Base-by-base conservation (phyloP, 1,140 invertebrate genomes). In the Physella acuta region DNA sequence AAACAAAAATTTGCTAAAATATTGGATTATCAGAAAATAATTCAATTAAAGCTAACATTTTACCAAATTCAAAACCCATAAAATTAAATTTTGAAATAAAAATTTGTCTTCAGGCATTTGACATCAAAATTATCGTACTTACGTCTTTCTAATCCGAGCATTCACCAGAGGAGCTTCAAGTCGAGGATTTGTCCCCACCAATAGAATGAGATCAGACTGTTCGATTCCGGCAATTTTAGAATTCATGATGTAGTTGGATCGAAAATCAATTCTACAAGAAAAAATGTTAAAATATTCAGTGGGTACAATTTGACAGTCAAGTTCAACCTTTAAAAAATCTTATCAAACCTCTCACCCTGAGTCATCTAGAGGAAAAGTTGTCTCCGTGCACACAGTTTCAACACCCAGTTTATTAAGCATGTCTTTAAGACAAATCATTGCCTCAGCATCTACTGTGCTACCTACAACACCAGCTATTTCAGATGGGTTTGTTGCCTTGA, bases 91-190 rank as follows among this genome's bases (percentile, higher is more conserved):
- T n/a, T n/a, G n/a, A n/a, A n/a, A n/a, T n/a, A n/a, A n/a, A n/a
- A n/a, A n/a, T n/a, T n/a, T n/a, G n/a, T n/a, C n/a, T n/a, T n/a
- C n/a, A n/a, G n/a, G n/a, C n/a, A n/a, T n/a, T n/a, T n/a, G n/a
- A n/a, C n/a, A n/a, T n/a, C n/a, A n/a, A n/a, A n/a, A n/a, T n/a
- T n/a, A n/a, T n/a, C n/a, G 17, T 11, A 64, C 86, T 86, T 91
- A 98, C 59, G 91, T 90, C 87, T 99, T 99, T 37, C 97, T 90
- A 70, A 99, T 90, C 75, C 97, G 89, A 0, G 97, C 92, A 87
- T 99, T 99, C 20, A 99, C 87, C 8, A 99, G 84, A 8, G 98
- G 95, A n/a, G 98, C 97, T 87, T 99, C 97, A 82, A 93, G 97
- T 68, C 98, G 89, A 0, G 96, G 94, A 88, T 99, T 99, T 3